Evolutionary conservation across 2,113 vertebrate genomes (phyloP), one percentile per base, ranked within the genome.

Genomic region (Petaurus breviceps): DNA sequence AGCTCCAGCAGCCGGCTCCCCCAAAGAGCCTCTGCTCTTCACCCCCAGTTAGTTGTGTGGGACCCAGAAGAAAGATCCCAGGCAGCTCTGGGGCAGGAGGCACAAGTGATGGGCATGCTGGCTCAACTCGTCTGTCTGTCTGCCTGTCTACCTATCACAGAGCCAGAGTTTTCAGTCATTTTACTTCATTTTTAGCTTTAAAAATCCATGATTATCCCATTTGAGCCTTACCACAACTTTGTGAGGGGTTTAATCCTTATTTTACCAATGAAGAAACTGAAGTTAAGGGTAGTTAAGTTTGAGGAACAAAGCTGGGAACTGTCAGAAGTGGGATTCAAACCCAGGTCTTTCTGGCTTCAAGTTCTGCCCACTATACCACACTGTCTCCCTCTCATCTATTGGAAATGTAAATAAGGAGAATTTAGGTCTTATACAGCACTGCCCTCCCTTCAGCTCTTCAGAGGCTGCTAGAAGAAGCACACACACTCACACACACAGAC

Each of bases 1-100:
- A 61, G 96, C 95, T 95, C 99, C 98, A 5, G 68, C 37, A 99
- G 98, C 98, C 98, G 97, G 97, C 98, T 98, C 93, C 96, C 54
- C 91, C 22, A 0, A 91, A 95, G 91, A 91, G 95, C 90, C 89
- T 96, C 90, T 95, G 96, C 97, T 93, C 92, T 92, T 95, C 95
- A 96, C 97, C 94, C 97, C 94, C 92, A 55, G 92, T 92, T 96
- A 55, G 92, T 93, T 95, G 68, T 93, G 94, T 91, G 92, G 37
- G 96, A 92, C 94, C 91, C 94, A 50, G 95, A 90, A 95, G 94
- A 93, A 96, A 89, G 94, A 93, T 8, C 12, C 93, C 50, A 9
- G 49, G 96, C 61, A 91, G 90, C 4, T 2, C 46, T 25, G 54
- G 94, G 54, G 68, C 91, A 95, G 97, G 95, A 61, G 93, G 95